phyloP scores from a whole-genome alignment of 92 coral and sea anemone species.

The Porites cylindrica region DNA sequence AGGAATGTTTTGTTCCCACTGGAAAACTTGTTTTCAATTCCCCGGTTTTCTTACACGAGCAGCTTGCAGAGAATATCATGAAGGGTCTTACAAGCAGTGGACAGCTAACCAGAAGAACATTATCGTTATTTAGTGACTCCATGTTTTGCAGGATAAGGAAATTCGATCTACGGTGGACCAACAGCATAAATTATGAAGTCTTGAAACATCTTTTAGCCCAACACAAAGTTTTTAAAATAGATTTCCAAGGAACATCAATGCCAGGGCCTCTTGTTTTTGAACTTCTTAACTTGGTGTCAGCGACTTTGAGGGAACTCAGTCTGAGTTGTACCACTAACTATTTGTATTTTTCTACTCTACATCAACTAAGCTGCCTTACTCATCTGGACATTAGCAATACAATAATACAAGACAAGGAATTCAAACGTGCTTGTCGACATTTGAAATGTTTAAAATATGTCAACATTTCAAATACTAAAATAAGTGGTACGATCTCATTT shows the following conservation, averaged over 20 bases:
- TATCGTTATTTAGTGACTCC: constrained; percentile 64
- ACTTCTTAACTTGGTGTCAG: constrained; percentile 52
- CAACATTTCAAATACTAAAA: constrained; percentile 70
- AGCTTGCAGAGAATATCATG: constrained; percentile 71
- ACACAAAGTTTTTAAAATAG: constrained; percentile 70
- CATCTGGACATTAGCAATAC: constrained; percentile 73
- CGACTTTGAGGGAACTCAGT: constrained; percentile 54
- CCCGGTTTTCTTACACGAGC: constrained; percentile 76
- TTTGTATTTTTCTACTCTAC: constrained; percentile 41
- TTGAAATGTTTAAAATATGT: constrained; percentile 58
- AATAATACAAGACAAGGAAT: constrained; percentile 30
- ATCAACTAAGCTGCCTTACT: constrained; percentile 57
- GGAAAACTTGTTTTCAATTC: constrained; percentile 61
- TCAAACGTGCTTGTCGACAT: constrained; percentile 44
- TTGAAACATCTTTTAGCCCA: constrained; percentile 56
- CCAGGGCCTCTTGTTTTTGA: constrained; percentile 26
- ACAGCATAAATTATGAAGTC: constrained; percentile 36
- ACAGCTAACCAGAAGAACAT: constrained; percentile 55
- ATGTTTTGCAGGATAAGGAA: constrained; percentile 71
- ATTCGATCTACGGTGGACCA: constrained; percentile 56
- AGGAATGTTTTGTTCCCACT: constrained; percentile 15
- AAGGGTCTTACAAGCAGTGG: constrained; percentile 53
- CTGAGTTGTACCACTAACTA: constrained; percentile 46
- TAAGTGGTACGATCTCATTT: constrained; percentile 64
- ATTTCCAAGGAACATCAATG: constrained; percentile 52